Conservation (phyloP, 2,113 vertebrate species). For the Calyptommatus sinebrachiatus region DNA sequence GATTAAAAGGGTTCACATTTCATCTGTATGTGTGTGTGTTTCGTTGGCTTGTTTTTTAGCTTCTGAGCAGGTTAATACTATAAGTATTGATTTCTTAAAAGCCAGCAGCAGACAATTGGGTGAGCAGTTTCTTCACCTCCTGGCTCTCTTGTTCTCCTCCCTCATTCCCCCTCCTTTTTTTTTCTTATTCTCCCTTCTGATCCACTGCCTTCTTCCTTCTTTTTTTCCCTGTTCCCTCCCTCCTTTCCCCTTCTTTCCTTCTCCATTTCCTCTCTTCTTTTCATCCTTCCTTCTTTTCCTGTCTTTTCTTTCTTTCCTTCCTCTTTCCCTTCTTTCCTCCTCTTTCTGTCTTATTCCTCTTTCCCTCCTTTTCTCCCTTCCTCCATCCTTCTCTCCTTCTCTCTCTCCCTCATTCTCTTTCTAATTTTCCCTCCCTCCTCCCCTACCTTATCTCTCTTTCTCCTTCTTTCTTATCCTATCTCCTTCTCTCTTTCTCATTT, state of each 20-base stretch:
- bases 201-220: not conserved
- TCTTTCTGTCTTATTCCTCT: not conserved
- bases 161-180: not conserved
- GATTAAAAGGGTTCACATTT: conserved; percentile 3
- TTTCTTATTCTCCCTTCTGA: not conserved
- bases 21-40: not conserved
- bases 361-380: not conserved
- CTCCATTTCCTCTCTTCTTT: not conserved
- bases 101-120: conserved; percentile 12
- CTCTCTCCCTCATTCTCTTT: not conserved
- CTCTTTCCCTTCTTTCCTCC: not conserved
- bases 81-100: conserved; percentile 42
- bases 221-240: not conserved
- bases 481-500: not conserved
- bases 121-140: not conserved
- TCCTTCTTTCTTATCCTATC: not conserved
- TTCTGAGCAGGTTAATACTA: not conserved
- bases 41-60: conserved; percentile 23
- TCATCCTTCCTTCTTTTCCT: conserved; percentile 6
- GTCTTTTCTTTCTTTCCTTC: not conserved
- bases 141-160: not conserved
- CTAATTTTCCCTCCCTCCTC: not conserved
- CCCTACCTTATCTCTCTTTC: not conserved
- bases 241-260: not conserved
- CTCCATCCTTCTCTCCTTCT: not conserved